phyloP scores from a whole-genome alignment of 2,113 vertebrate species.

The Bucco capensis region DNA sequence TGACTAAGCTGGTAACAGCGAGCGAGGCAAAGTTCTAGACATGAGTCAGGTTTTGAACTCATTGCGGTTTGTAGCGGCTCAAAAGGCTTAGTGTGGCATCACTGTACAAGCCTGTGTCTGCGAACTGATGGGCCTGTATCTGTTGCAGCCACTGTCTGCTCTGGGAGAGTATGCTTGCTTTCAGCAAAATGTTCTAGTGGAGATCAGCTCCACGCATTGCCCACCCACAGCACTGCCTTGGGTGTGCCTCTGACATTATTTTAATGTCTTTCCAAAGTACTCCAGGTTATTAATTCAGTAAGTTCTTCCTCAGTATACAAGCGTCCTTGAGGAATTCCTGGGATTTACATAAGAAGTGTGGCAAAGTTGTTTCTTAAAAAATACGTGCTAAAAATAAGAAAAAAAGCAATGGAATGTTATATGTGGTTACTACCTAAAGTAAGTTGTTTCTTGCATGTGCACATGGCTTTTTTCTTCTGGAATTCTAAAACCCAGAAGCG shows the following conservation, averaged over 20 bases:
- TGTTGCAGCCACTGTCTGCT: not conserved
- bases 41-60: slow-evolving; percentile 34
- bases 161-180: not conserved
- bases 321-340: not conserved
- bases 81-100: not conserved
- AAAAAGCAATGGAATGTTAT: not conserved
- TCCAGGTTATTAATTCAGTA: not conserved
- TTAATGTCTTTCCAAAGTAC: not conserved
- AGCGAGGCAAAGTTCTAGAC: not conserved
- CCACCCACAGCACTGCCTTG: not conserved
- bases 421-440: not conserved
- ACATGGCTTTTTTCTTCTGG: not conserved
- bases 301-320: not conserved
- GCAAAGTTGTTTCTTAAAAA: not conserved
- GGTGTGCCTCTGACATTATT: not conserved
- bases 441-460: not conserved
- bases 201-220: not conserved
- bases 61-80: slow-evolving; percentile 26
- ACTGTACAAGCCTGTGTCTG: not conserved
- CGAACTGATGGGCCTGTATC: not conserved
- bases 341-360: not conserved
- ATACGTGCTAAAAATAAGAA: not conserved
- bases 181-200: not conserved
- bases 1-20: not conserved
- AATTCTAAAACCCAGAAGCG: not conserved